A percentile compares a stretch with the other conserved stretches of the same genome.
phyloP scores from a whole-genome alignment of 2,113 vertebrate species.

The Rhegmatorhina hoffmannsi region DNA sequence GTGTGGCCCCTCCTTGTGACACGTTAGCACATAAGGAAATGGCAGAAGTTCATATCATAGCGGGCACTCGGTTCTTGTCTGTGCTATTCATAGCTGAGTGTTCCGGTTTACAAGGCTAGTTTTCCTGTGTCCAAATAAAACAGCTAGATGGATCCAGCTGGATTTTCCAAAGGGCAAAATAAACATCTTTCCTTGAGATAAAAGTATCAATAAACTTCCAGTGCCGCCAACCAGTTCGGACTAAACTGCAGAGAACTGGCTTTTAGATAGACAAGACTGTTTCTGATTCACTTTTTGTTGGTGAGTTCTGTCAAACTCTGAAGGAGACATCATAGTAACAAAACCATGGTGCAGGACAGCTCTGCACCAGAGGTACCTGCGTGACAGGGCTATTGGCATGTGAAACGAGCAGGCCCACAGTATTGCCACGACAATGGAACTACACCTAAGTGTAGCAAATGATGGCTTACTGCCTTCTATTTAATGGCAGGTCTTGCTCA shows the following conservation, averaged over 20 bases:
- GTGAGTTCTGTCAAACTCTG: background rate
- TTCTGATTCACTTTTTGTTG: background rate
- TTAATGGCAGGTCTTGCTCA: background rate
- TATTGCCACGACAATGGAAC: background rate
- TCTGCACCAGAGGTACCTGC: background rate
- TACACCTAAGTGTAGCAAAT: background rate
- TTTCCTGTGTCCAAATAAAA: slow-evolving; percentile 10
- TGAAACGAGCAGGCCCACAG: background rate
- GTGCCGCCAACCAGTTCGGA: background rate
- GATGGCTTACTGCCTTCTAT: too few species aligned
- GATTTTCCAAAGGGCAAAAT: background rate
- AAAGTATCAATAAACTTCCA: background rate
- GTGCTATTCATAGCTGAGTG: background rate
- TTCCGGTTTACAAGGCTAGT: slow-evolving; percentile 7
- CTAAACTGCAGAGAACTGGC: background rate
- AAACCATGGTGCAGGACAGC: rapidly evolving
- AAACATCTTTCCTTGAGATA: background rate
- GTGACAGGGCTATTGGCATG: background rate
- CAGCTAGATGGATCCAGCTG: background rate
- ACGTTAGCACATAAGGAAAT: background rate
- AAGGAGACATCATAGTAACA: background rate
- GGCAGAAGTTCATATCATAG: background rate
- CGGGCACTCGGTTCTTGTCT: background rate
- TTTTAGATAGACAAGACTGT: background rate
- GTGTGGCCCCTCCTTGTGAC: background rate